Percentiles rank a stretch among this genome's conserved stretches.
Conservation (phyloP, 2,888 invertebrate genomes). For the Caenorhabditis doughertyi region DNA sequence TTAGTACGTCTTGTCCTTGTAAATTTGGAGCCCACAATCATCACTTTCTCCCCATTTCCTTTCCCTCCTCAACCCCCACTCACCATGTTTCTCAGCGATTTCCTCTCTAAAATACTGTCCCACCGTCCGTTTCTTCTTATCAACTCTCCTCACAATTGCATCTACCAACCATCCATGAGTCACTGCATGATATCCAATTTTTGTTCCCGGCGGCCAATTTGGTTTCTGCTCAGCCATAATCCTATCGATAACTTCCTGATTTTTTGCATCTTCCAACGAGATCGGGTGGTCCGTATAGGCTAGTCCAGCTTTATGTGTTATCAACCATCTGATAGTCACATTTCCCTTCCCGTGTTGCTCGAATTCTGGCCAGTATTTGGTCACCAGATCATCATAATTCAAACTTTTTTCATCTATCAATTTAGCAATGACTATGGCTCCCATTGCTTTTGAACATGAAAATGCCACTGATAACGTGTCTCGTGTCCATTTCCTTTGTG, state of each 20-base stretch:
- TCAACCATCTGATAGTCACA: constrained; percentile 82
- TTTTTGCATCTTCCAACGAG: constrained; percentile 79
- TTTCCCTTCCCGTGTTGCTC: constrained; percentile 83
- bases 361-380: constrained; percentile 84
- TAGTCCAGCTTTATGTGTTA: constrained; percentile 83
- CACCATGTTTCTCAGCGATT: constrained; percentile 69
- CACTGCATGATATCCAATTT: constrained; percentile 84
- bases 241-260: constrained; percentile 81
- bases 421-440: constrained; percentile 77
- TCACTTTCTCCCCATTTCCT: too few species aligned
- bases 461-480: constrained; percentile 77
- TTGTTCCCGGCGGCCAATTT: constrained; percentile 78
- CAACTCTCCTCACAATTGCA: constrained; percentile 67
- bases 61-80: too few species aligned
- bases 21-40: too few species aligned
- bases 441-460: constrained; percentile 77
- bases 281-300: constrained; percentile 82
- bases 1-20: too few species aligned
- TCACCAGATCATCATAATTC: constrained; percentile 83
- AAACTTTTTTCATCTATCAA: constrained; percentile 83
- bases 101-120: constrained; percentile 81
- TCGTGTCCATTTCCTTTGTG: constrained; percentile 72
- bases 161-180: constrained; percentile 83
- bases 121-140: constrained; percentile 79
- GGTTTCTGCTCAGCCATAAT: constrained; percentile 81